Evolutionary conservation across 2,797 vertebrate genomes (phyloP), one percentile per base, ranked within the genome.

Genomic region (Kryptopterus vitreolus): DNA sequence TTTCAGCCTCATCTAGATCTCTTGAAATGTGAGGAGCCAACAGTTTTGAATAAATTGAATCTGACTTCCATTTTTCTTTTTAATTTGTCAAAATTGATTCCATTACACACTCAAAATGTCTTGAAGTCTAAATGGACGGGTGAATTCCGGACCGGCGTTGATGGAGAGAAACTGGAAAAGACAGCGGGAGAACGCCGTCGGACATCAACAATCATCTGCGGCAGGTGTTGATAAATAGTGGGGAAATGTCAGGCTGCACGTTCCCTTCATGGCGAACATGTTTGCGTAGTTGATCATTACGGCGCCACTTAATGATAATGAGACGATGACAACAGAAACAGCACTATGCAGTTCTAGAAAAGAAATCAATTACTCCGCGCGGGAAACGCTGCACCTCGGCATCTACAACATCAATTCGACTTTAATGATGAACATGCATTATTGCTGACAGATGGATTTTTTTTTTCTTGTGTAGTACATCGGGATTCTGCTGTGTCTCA

Each of bases 71-170:
- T 94, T 93, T 96, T 95, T 93, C 91, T 89, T 81, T 92, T 95
- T 97, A 97, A 98, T 98, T 97, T 93, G 92, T 90, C 50, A 0
- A 5, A 72, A 8, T 52, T 15, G 20, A 55, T 95, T 95, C 96
- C 93, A 95, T 96, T 96, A 96, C 95, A 95, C 96, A 96, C 97
- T 98, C 95, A 94, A 95, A 98, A 96, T 95, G 96, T 96, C 95
- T 94, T 96, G 97, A 97, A 97, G 98, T 98, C 95, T 94, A 94
- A 96, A 96, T 95, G 95, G 92, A 95, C 93, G 92, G 94, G 95
- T 94, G 94, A 95, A 96, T 94, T 94, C 94, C 91, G 92, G 92
- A 63, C 91, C 93, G 93, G 94, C 94, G 93, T 91, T 95, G 95
- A 96, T 95, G 95, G 94, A 94, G 96, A 93, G 91, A 93, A 93